A percentile compares a stretch with the other conserved stretches of the same genome.
phyloP scores from a whole-genome alignment of 2,888 invertebrate species.

The Acleris emargana region DNA sequence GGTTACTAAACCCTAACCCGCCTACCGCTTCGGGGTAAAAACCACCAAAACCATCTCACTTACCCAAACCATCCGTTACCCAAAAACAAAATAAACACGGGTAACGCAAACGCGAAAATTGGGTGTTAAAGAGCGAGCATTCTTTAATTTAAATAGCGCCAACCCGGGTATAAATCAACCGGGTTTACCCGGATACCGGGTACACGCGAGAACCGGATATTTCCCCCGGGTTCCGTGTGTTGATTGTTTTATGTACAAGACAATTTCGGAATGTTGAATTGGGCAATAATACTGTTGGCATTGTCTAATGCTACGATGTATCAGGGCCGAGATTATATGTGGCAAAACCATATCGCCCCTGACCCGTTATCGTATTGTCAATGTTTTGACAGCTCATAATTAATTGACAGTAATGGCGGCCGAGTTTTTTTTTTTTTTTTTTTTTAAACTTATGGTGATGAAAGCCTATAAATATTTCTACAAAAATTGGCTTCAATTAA shows the following conservation, averaged over 20 bases:
- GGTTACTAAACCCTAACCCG: no score
- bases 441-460: no score
- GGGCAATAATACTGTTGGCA: background rate
- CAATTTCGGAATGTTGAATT: background rate
- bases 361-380: no score
- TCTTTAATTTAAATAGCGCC: constrained; percentile 56
- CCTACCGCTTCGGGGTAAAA: no score
- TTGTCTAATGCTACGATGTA: background rate
- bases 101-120: constrained; percentile 35
- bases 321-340: no score
- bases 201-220: constrained; percentile 13
- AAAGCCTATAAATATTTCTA: no score
- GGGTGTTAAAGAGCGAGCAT: constrained; percentile 42
- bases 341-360: no score
- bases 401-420: no score
- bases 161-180: constrained; percentile 52
- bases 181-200: constrained; percentile 29
- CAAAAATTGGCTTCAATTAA: no score
- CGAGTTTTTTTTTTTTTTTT: no score
- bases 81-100: constrained; percentile 25
- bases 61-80: constrained; percentile 5
- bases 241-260: constrained; percentile 2
- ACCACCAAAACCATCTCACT: no score
- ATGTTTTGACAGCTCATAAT: no score
- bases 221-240: constrained; percentile 28